Percentiles rank a stretch among this genome's conserved stretches.
phyloP scores from a whole-genome alignment of 2,797 vertebrate species.

The Muscicapa striata region DNA sequence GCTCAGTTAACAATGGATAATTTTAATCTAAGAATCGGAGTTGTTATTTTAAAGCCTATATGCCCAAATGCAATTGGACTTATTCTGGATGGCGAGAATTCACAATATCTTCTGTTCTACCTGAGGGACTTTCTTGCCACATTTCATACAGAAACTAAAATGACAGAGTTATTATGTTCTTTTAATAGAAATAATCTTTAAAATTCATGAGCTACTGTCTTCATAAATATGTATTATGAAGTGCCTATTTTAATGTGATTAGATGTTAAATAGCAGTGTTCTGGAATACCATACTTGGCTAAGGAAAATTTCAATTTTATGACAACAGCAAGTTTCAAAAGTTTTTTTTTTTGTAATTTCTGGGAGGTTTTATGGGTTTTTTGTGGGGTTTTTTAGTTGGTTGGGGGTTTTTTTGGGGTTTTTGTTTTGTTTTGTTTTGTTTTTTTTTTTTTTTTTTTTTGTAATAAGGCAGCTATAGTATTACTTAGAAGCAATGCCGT shows the following conservation, averaged over 20 bases:
- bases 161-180: neutral
- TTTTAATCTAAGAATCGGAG: neutral
- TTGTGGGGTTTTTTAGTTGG: too few species aligned
- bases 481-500: neutral
- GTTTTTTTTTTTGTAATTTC: neutral
- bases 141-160: neutral
- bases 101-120: neutral
- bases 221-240: conserved; percentile 41
- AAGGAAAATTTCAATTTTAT: neutral
- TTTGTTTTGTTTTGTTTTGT: too few species aligned
- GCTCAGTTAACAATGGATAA: neutral
- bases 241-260: conserved; percentile 18
- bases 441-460: neutral
- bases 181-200: conserved; percentile 53
- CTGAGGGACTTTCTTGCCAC: neutral
- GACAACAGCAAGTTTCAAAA: neutral
- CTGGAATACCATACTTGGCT: neutral
- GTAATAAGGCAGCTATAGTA: neutral
- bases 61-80: neutral
- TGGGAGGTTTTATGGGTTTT: neutral
- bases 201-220: neutral
- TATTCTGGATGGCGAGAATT: neutral
- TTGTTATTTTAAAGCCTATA: neutral
- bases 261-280: conserved; percentile 19
- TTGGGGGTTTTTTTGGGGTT: neutral